These are phyloP conservation scores for Pimpla rufipes DNA, from an alignment of 2,888 invertebrate species.

Conservation along the genomic window DNA sequence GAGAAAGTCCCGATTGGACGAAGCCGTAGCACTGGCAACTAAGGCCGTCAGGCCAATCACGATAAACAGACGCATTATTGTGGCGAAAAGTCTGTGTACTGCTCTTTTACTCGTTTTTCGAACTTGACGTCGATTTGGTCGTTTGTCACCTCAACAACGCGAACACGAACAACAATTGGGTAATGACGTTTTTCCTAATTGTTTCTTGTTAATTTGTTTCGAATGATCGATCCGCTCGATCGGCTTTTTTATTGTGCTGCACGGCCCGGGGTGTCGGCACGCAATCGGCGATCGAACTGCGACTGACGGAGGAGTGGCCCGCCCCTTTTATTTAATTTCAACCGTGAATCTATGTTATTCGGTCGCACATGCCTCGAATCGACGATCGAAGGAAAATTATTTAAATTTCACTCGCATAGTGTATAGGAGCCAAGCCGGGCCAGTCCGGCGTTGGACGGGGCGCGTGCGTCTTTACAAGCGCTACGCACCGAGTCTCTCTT, in stretches of 20 bases:
- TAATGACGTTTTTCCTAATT: conserved; percentile 7
- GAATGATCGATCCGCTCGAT: conserved; percentile 73
- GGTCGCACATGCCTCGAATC: conserved; percentile 84
- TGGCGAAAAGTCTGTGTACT: background rate
- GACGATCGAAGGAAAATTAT: conserved; percentile 84
- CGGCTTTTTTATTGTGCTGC: conserved; percentile 62
- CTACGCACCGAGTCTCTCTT: conserved; percentile 34
- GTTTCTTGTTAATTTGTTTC: conserved; percentile 16
- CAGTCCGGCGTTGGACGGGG: conserved; percentile 48
- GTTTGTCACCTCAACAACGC: conserved; percentile 40
- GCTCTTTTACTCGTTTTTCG: conserved; percentile 24
- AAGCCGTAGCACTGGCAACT: conserved; percentile 86
- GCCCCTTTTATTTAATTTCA: conserved; percentile 85
- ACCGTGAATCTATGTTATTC: conserved; percentile 84
- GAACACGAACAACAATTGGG: conserved; percentile 36
- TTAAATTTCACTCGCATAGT: conserved; percentile 84
- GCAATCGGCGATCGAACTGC: conserved; percentile 85
- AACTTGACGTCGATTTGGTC: conserved; percentile 40
- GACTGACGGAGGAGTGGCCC: conserved; percentile 85
- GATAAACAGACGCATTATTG: conserved; percentile 76
- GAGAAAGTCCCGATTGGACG: conserved; percentile 79
- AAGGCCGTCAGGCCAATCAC: conserved; percentile 86
- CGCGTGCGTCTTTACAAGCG: conserved; percentile 60
- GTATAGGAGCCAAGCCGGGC: conserved; percentile 42
- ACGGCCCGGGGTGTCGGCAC: conserved; percentile 76